These are phyloP conservation scores for Hydrotaea cyrtoneurina DNA, from an alignment of 2,888 invertebrate genomes.

Conservation along the genomic window DNA sequence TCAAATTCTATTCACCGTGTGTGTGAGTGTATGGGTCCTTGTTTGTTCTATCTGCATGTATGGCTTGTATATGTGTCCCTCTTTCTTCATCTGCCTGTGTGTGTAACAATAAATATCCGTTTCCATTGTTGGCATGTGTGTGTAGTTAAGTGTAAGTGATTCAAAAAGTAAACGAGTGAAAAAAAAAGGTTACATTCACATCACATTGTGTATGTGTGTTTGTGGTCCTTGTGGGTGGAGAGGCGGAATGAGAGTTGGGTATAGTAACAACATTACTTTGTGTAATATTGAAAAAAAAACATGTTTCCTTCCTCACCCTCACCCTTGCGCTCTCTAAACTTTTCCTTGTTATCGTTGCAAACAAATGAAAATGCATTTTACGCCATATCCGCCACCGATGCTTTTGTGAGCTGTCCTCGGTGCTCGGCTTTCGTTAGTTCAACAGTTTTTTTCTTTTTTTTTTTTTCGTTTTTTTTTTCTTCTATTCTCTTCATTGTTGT, in stretches of 20 bases:
- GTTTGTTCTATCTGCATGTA: no score
- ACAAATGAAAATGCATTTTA: conserved; percentile 29
- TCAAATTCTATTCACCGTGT: no score
- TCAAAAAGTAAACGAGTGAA: no score
- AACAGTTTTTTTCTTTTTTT: background rate
- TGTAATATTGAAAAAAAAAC: conserved; percentile 29
- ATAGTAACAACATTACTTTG: background rate
- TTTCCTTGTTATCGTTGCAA: conserved; percentile 2
- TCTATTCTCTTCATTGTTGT: no score
- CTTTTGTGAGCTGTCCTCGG: background rate
- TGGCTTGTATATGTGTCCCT: background rate
- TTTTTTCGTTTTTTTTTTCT: no score
- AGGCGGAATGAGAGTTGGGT: background rate
- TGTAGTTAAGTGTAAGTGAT: conserved; percentile 46
- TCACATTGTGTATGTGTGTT: background rate
- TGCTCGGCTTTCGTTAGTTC: background rate
- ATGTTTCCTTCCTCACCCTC: no score
- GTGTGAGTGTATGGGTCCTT: no score
- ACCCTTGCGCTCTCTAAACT: conserved; percentile 25
- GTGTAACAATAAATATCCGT: conserved; percentile 52
- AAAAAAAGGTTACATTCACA: no score
- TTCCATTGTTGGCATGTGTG: conserved; percentile 40
- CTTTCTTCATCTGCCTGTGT: background rate
- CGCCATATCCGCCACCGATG: background rate
- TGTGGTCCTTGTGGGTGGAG: background rate